Base-by-base conservation (phyloP, 2,113 vertebrate species). In the Strigops habroptila region DNA sequence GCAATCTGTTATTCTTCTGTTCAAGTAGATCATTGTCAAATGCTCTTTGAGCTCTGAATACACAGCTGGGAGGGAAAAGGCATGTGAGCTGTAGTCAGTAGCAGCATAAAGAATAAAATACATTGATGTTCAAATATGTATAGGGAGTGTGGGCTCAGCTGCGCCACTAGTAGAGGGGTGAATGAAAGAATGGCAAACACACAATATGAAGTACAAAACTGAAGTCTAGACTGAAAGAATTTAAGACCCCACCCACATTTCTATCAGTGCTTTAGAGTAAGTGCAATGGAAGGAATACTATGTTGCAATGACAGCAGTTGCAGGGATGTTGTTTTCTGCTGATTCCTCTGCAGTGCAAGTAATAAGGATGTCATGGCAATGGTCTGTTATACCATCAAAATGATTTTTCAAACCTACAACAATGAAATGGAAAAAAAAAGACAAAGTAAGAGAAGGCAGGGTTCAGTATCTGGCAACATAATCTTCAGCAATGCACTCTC, bases 1-100 rank as follows among this genome's bases (percentile, higher is more conserved):
- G 4, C 46, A 9, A 3, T 65, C 37, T 86, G 15, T 85, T 86
- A 59, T 63, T 70, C 19, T 22, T 75, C 75, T 81, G 35, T 11
- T 81, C 33, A 51, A 64, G 49, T 17, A 55, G 48, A 87, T 31
- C 43, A 48, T 18, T 73, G 10, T 77, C 46, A 88, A 87, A 86
- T 88, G 8, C 31, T 64, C 15, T 91, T 88, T 93, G 57, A 95
- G 30, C 21, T 21, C 65, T 37, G 25, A 82, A 53, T 43, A 86
- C 73, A 73, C 57, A 94, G 52, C 70, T 87, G 48, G 35, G 69
- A 93, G 30, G 39, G 33, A 83, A 96, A 91, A 85, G 18, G 31
- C n/a, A 35, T 79, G 52, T 14, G 46, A 91, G 46, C 18, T 67
- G 27, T n/a, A 93, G 31, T 65, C 74, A 57, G 67, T 8, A 77